These are phyloP conservation scores for Bolinopsis microptera DNA, from an alignment of 37 sponge, comb jelly and placozoan genomes.

Conservation along the genomic window DNA sequence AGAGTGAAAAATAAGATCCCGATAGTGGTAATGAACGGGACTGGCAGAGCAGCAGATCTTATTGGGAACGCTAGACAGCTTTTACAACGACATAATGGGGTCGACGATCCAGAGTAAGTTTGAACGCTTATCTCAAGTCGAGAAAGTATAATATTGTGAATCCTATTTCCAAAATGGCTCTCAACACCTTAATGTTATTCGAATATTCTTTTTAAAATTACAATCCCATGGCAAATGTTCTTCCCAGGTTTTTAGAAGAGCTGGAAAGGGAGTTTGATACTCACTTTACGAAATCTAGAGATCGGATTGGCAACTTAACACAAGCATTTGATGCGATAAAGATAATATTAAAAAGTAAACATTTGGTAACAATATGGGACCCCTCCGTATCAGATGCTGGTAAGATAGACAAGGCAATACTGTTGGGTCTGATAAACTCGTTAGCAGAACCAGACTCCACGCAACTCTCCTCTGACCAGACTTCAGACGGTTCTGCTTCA, in stretches of 20 bases:
- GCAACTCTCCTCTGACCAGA: too few species aligned
- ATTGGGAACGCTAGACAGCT: not conserved
- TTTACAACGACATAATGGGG: not conserved
- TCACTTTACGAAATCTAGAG: not conserved
- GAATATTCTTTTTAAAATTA: too few species aligned
- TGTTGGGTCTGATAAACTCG: not conserved
- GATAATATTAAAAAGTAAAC: not conserved
- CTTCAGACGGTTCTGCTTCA: too few species aligned
- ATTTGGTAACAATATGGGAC: not conserved
- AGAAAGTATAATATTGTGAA: too few species aligned
- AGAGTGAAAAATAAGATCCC: slow-evolving; percentile 6
- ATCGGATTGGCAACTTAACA: not conserved
- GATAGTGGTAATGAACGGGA: not conserved
- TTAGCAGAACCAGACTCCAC: not conserved
- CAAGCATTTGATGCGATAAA: not conserved
- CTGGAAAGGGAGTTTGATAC: not conserved
- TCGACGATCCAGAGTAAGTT: not conserved
- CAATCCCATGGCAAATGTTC: not conserved
- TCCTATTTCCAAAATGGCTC: too few species aligned
- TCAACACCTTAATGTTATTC: too few species aligned
- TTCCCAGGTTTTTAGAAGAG: not conserved
- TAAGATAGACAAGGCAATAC: not conserved
- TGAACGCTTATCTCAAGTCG: too few species aligned
- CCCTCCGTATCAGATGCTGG: not conserved
- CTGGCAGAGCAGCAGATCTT: not conserved